phyloP scores from a whole-genome alignment of 2,888 invertebrate genomes.

The Gryllus longicercus region DNA sequence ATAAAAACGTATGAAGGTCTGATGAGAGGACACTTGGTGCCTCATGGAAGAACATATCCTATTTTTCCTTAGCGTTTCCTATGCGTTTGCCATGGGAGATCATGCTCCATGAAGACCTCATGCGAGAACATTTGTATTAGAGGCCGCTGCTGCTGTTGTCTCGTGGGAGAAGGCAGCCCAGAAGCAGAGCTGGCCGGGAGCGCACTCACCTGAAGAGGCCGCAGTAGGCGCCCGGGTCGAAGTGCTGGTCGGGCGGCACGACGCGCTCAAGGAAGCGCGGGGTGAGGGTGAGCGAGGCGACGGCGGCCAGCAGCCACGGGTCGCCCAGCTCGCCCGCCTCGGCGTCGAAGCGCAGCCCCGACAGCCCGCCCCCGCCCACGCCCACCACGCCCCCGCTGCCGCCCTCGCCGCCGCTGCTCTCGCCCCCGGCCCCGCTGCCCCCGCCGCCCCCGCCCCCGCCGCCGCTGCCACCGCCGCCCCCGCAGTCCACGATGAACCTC shows the following conservation, averaged over 20 bases:
- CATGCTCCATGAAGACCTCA: no score
- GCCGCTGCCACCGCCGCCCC: constrained; percentile 27
- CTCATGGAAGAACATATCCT: no score
- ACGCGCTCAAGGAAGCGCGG: constrained; percentile 65
- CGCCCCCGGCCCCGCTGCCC: constrained; percentile 31
- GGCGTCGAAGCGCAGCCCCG: constrained; percentile 49
- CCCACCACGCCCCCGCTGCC: constrained; percentile 29
- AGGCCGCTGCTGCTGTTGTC: no score
- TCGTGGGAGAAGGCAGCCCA: no score
- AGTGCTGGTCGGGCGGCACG: constrained; percentile 63
- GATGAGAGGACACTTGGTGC: no score
- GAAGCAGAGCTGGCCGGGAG: no score
- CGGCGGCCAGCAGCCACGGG: constrained; percentile 60
- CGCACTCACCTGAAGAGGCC: constrained; percentile 61
- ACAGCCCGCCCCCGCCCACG: constrained; percentile 27
- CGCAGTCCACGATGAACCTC: constrained; percentile 51
- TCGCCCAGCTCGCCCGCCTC: constrained; percentile 59
- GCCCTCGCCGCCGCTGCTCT: constrained; percentile 33
- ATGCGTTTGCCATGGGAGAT: no score
- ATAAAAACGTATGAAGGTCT: no score
- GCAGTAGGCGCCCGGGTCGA: constrained; percentile 58
- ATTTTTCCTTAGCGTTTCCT: no score
- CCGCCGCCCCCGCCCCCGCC: constrained; percentile 24
- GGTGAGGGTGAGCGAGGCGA: constrained; percentile 63
- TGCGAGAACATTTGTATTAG: no score